A percentile compares a stretch with the other conserved stretches of the same genome.
These are phyloP conservation scores for Drosophila nikananu DNA, from an alignment of 1,140 invertebrate genomes.

Conservation along the genomic window DNA sequence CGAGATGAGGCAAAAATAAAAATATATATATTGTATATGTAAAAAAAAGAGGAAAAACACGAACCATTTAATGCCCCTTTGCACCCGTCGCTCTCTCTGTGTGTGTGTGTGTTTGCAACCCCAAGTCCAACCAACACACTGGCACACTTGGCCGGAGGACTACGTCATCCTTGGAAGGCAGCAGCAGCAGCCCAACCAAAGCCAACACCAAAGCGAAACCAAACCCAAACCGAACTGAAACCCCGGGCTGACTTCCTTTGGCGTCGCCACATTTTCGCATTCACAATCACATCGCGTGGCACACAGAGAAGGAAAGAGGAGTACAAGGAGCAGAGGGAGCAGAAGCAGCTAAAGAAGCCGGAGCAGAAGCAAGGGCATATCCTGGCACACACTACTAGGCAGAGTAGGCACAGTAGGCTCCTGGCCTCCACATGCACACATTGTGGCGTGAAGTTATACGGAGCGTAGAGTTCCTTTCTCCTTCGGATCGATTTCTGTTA, in stretches of 20 bases:
- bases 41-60: conserved; percentile 45
- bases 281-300: conserved; percentile 82
- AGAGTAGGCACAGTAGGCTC: conserved; percentile 14
- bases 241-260: conserved; percentile 61
- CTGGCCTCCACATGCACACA: conserved; percentile 49
- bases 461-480: conserved; percentile 49
- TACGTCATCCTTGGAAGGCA: conserved; percentile 73
- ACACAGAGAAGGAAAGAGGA: conserved; percentile 21
- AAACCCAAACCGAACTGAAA: conserved; percentile 28
- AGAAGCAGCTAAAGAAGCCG: neutral
- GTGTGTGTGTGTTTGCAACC: conserved; percentile 60
- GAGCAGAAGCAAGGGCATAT: conserved; percentile 17
- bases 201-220: conserved; percentile 16
- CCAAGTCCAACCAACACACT: conserved; percentile 65
- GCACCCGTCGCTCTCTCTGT: conserved; percentile 25
- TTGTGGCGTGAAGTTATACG: conserved; percentile 65
- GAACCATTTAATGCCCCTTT: conserved; percentile 75
- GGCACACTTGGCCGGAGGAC: conserved; percentile 74
- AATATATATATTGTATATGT: conserved; percentile 30
- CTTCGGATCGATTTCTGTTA: conserved; percentile 69
- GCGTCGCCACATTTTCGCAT: conserved; percentile 77
- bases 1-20: conserved; percentile 45
- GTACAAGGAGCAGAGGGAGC: neutral
- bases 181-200: conserved; percentile 17
- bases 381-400: conserved; percentile 15